These are phyloP conservation scores for Hyperoplus immaculatus DNA, from an alignment of 2,797 vertebrate genomes.

Conservation along the genomic window DNA sequence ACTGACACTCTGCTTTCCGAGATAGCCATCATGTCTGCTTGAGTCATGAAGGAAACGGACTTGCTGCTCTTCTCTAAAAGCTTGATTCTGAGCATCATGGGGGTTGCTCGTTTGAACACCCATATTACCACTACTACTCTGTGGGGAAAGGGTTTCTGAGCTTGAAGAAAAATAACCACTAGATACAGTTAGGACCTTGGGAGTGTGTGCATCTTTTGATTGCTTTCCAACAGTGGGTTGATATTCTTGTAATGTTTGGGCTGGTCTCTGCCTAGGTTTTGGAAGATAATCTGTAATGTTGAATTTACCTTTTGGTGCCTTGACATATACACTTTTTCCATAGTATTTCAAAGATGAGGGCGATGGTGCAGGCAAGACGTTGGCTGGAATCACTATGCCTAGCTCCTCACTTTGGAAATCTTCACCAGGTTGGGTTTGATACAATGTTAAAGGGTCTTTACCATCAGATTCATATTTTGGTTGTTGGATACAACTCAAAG, in stretches of 20 bases:
- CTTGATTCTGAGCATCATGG: conserved; percentile 2
- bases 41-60: conserved; percentile 8
- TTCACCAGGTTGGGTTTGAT: conserved; percentile 9
- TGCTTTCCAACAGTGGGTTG: conserved; percentile 11
- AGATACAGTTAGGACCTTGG: not conserved
- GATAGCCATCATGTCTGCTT: conserved; percentile 1
- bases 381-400: not conserved
- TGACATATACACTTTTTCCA: conserved; percentile 3
- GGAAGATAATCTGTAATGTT: conserved; percentile 1
- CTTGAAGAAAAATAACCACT: conserved; percentile 14
- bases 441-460: not conserved
- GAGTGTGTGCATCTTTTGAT: not conserved
- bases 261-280: conserved; percentile 10
- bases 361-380: conserved; percentile 2
- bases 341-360: conserved; percentile 18
- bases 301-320: conserved; percentile 13
- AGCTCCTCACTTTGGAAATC: conserved; percentile 9
- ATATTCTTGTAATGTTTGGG: not conserved
- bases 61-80: conserved; percentile 6
- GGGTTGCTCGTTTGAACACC: conserved; percentile 22
- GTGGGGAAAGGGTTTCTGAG: conserved; percentile 11
- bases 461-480: conserved; percentile 4
- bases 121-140: not conserved
- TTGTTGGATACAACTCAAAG: conserved; percentile 13
- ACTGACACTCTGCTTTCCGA: not conserved